Percentiles rank a stretch among this genome's conserved stretches.
Conservation (phyloP, 2,888 invertebrate species). For the Hyalella azteca region DNA sequence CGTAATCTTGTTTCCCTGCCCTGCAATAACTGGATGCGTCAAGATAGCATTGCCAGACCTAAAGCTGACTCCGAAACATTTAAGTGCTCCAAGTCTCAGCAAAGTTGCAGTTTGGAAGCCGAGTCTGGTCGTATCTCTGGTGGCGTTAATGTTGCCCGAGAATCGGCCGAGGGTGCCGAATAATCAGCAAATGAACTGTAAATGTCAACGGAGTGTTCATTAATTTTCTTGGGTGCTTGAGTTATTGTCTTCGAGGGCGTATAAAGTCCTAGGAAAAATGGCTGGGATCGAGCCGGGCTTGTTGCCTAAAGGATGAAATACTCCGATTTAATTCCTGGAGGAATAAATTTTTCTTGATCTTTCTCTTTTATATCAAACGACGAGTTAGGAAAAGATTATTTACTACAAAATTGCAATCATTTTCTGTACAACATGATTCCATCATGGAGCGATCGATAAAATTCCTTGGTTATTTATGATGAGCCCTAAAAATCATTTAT, state of each 20-base stretch:
- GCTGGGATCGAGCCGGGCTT: slow-evolving; percentile 2
- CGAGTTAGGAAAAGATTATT: too few species aligned
- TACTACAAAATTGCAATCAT: too few species aligned
- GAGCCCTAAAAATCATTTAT: too few species aligned
- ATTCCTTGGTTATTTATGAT: too few species aligned
- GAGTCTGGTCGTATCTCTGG: slow-evolving; percentile 11
- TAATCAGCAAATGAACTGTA: slow-evolving; percentile 36
- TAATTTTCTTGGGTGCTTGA: slow-evolving; percentile 27
- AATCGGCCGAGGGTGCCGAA: slow-evolving; percentile 22
- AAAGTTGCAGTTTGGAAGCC: slow-evolving; percentile 17
- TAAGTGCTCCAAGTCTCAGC: background rate
- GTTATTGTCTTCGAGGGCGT: slow-evolving; percentile 12
- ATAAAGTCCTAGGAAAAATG: background rate
- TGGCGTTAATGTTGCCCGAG: slow-evolving; percentile 24
- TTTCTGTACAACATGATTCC: too few species aligned
- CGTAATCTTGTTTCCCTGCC: slow-evolving; percentile 9
- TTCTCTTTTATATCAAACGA: too few species aligned
- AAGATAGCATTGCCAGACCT: slow-evolving; percentile 14
- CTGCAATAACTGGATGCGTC: slow-evolving; percentile 17
- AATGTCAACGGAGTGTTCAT: slow-evolving; percentile 30
- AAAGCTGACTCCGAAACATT: slow-evolving; percentile 13
- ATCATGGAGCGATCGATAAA: too few species aligned
- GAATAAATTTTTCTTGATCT: too few species aligned
- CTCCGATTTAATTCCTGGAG: too few species aligned
- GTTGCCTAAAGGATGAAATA: too few species aligned